Evolutionary conservation across 2,888 invertebrate genomes (phyloP).

Genomic region (Eledone cirrhosa): DNA sequence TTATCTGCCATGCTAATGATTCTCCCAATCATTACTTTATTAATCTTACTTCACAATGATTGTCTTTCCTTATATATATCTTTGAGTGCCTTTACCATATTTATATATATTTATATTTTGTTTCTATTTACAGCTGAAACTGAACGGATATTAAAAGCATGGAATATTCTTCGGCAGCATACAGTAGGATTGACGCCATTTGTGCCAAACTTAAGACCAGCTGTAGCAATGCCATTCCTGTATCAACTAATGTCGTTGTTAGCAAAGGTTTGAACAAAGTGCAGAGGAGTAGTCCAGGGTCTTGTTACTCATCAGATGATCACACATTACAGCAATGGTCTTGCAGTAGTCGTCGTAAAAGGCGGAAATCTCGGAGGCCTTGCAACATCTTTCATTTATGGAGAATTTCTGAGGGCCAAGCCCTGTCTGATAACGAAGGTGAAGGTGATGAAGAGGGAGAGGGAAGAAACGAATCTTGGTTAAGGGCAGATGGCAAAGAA

Average conservation of each 20-base stretch:
- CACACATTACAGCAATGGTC: background rate
- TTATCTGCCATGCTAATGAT: no score
- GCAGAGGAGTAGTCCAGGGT: background rate
- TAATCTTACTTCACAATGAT: no score
- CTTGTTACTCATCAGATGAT: background rate
- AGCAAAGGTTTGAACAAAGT: no score
- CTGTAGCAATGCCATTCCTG: background rate
- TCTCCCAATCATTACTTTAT: no score
- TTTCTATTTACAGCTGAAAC: background rate
- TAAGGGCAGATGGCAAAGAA: background rate
- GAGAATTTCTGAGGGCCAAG: background rate
- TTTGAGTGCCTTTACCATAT: no score
- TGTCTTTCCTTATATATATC: no score
- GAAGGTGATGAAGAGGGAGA: background rate
- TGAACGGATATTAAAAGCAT: background rate
- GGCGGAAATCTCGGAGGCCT: constrained; percentile 33
- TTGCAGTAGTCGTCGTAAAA: constrained; percentile 28
- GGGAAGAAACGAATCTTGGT: background rate
- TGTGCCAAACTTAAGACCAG: constrained; percentile 59
- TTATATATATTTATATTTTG: no score
- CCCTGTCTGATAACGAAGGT: background rate
- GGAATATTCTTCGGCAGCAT: constrained; percentile 39
- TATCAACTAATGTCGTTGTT: background rate
- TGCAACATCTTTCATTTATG: background rate
- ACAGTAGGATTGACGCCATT: constrained; percentile 62